These are phyloP conservation scores for Ageneiosus marmoratus DNA, from an alignment of 2,113 vertebrate genomes.

Conservation along the genomic window DNA sequence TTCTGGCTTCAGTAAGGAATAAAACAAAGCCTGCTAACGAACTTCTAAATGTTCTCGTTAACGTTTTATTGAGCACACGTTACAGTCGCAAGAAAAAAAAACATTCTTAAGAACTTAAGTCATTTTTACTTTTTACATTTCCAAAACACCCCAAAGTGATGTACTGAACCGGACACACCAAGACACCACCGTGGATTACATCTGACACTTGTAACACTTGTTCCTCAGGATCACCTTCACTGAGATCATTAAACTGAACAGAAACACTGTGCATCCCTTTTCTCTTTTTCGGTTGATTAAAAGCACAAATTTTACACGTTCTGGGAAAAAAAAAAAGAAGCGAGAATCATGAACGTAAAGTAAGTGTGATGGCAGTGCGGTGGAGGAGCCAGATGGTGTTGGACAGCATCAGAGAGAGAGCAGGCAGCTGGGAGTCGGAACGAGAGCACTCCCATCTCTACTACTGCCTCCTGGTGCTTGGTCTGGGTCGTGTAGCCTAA, in stretches of 20 bases:
- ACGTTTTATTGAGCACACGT: slow-evolving; percentile 84
- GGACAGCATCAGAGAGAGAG: slow-evolving; percentile 71
- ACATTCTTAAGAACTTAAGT: slow-evolving; percentile 62
- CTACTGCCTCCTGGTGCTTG: slow-evolving; percentile 67
- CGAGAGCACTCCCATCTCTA: slow-evolving; percentile 71
- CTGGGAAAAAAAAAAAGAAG: neutral
- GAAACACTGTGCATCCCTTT: slow-evolving; percentile 53
- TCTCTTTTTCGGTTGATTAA: slow-evolving; percentile 61
- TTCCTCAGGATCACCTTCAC: slow-evolving; percentile 48
- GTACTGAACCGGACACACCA: slow-evolving; percentile 25
- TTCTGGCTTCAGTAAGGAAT: neutral
- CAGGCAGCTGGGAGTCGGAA: slow-evolving; percentile 71
- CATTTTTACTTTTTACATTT: slow-evolving; percentile 26
- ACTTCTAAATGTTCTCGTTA: slow-evolving; percentile 29
- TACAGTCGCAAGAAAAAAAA: slow-evolving; percentile 78
- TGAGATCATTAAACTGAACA: slow-evolving; percentile 53
- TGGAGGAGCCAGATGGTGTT: slow-evolving; percentile 43
- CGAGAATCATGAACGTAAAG: slow-evolving; percentile 56
- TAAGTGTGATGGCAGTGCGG: slow-evolving; percentile 48
- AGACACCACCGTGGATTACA: slow-evolving; percentile 34
- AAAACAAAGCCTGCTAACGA: neutral
- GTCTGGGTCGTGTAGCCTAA: slow-evolving; percentile 28
- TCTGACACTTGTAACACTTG: slow-evolving; percentile 15
- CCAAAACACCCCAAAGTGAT: slow-evolving; percentile 26
- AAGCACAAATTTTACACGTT: slow-evolving; percentile 50